Evolutionary conservation across 2,888 invertebrate species (phyloP), one percentile per base, ranked within the genome.

Genomic region (Ophioninae sp.): DNA sequence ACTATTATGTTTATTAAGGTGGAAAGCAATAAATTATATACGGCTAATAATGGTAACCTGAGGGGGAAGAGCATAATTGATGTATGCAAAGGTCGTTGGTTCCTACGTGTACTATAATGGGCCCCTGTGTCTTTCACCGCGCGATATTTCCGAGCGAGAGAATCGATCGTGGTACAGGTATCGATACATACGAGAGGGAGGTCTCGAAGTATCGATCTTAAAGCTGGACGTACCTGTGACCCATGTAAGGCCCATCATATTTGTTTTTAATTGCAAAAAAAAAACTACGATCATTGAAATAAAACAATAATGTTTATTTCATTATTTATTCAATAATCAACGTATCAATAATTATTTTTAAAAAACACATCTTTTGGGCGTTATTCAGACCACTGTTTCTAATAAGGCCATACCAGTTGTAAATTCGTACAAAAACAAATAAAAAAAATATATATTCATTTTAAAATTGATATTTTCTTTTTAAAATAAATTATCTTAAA

Each of bases 1-100:
- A 92, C 89, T 91, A 91, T 92, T 92, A 92, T 91, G 92, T 92
- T 92, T 92, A 92, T 92, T 92, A 92, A 92, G 90, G 89, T 90
- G 89, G 91, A 92, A 92, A 92, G 92, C 91, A 91, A 92, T 92
- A 92, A 92, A 92, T 92, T 92, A 92, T 90, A 90, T 89, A 81
- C 87, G 87, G 90, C 89, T 91, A 91, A 91, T 91, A 91, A 90
- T 90, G 91, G 90, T 90, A 91, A 91, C 90, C 89, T 86, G 86
- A n/a, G n/a, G n/a, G n/a, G n/a, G 57, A 85, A 85, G 82, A 86
- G 87, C 88, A 88, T 91, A 91, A 92, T 91, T 91, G 91, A 91
- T 90, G 89, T 90, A 91, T 91, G 91, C 91, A 90, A 91, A 91
- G 91, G 89, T 90, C 90, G 90, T 89, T 88, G 89, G n/a, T 90